Base-by-base conservation (phyloP, 2,888 invertebrate species). In the Erpobdella octoculata region DNA sequence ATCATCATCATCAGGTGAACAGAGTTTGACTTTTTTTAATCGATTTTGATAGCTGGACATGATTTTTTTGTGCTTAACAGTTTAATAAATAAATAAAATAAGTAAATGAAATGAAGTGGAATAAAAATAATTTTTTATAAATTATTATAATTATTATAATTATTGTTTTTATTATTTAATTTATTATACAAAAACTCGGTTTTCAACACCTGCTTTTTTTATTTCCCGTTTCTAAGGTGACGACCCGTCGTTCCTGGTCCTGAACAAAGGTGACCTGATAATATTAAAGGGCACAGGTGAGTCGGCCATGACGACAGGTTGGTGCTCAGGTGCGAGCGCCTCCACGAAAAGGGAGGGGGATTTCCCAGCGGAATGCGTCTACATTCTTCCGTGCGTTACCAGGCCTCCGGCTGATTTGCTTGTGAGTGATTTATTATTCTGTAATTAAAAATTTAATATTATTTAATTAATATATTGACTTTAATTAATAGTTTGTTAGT, bases 291-390 rank as follows among this genome's bases (percentile, higher is more conserved):
- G 31, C 53, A 91, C 91, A 77, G 96, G 96, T 0, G 96, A 96
- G 82, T 91, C 91, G 0, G 93, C 96, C 0, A 86, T 94, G 79
- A 94, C 92, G 80, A 92, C 80, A 12, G 83, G 82, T 21, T 84
- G 84, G 80, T 84, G 82, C 74, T 80, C 78, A 35, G 83, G 82
- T 38, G 79, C 79, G 79, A 84, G 84, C 77, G 77, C 79, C 12
- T 77, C 83, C 38, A 83, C 83, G 1, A 78, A 79, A 89, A 72
- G 91, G 90, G 70, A 91, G 77, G 98, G 98, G 0, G 94, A 96
- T 81, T 96, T 98, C 81, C 94, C 97, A 0, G 91, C 95, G 0
- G 97, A 98, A 84, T 93, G 92, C 46, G 95, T 98, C 62, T 98
- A 98, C 81, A 93, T 99, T 1, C 85, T 98, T 76, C 97, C 98